Conservation (phyloP, 2,113 vertebrate species). For the Pogona vitticeps region DNA sequence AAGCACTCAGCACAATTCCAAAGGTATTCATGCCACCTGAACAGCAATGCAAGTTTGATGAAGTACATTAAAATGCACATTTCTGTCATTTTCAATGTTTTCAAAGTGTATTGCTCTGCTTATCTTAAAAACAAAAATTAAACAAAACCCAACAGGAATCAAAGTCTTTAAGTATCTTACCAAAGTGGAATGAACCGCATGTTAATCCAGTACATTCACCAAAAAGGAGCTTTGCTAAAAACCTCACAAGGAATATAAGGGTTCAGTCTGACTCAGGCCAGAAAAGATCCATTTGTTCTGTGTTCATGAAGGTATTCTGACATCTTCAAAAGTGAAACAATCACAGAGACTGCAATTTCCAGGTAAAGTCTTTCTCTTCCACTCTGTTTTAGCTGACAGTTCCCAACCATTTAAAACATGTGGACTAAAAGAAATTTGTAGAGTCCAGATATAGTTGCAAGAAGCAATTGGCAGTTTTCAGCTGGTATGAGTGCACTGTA, state of each 20-base stretch:
- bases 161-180: neutral
- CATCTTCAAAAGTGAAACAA: neutral
- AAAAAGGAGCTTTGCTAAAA: conserved; percentile 4
- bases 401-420: neutral
- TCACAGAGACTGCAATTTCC: neutral
- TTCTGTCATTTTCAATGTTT: neutral
- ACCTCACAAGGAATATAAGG: neutral
- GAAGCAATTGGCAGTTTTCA: neutral
- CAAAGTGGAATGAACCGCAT: neutral
- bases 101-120: neutral
- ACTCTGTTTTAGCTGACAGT: neutral
- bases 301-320: neutral
- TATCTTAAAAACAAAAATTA: neutral
- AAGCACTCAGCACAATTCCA: neutral
- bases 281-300: neutral
- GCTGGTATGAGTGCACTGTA: conserved; percentile 5
- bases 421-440: neutral
- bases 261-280: neutral
- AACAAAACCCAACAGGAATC: neutral
- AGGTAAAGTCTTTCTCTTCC: neutral
- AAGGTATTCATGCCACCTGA: neutral
- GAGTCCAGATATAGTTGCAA: neutral
- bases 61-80: neutral
- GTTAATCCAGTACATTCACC: neutral
- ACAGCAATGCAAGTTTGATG: neutral